Base-by-base conservation (phyloP, 2,888 invertebrate species). In the Agrochola circellaris region DNA sequence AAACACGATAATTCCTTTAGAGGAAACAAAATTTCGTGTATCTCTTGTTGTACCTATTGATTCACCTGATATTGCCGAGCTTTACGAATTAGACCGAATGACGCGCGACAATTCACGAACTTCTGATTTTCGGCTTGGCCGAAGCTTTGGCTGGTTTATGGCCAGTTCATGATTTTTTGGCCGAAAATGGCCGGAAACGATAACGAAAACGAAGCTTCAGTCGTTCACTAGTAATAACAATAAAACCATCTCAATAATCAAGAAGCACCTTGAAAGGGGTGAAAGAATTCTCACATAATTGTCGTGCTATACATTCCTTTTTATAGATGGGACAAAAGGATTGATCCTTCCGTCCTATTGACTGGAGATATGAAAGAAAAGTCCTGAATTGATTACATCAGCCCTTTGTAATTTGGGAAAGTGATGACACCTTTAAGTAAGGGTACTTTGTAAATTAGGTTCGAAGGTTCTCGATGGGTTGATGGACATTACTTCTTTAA, bases 321-420 rank as follows among this genome's bases (percentile, higher is more conserved):
- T 76, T 67, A 77, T 42, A 62, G 9, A 34, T 48, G 48, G 73
- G 58, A 81, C 77, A 83, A 85, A 78, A 77, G 77, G 79, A 75
- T 60, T 77, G 77, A 66, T 65, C 79, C 75, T 65, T 60, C 73
- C 69, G n/a, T 64, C 42, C 75, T 54, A 76, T 81, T 76, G 86
- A 77, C 64, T 56, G 58, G 42, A 72, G 80, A 73, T 83, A 87
- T 83, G 75, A 83, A 83, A 76, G 75, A 87, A 85, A 77, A 75
- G 68, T 77, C 75, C 81, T 60, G 73, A 80, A 86, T 87, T 86
- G 83, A 88, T 88, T 83, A 73, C 48, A 81, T 80, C 80, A 77
- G 76, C 56, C 85, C 67, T 73, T 77, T 72, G 81, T 80, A 69
- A 81, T 86, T 86, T 72, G 64, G 78, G 61, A 68, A 85, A 83